Percentiles rank a stretch among this genome's conserved stretches.
Evolutionary conservation across 2,113 vertebrate species (phyloP).

Genomic region (Chinchilla lanigera): DNA sequence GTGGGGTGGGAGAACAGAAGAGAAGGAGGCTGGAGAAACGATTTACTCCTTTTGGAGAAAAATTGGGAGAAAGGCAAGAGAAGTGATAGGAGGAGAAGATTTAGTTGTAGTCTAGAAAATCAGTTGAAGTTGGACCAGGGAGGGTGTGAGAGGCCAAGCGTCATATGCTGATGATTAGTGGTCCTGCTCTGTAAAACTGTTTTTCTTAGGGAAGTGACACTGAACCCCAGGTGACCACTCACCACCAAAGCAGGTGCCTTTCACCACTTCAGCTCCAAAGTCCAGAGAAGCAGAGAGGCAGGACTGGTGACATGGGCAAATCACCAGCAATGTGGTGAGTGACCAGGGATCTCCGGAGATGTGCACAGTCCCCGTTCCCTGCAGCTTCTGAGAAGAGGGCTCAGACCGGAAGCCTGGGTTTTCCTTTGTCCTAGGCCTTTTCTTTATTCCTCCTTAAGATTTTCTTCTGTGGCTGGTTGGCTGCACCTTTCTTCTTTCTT

Average conservation of each 20-base stretch:
- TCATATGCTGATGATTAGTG: background rate
- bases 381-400: background rate
- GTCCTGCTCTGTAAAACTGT: background rate
- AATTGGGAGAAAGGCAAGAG: constrained; percentile 5
- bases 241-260: background rate
- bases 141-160: background rate
- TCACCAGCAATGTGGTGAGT: constrained; percentile 69
- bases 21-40: background rate
- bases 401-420: background rate
- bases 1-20: background rate
- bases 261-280: constrained; percentile 75
- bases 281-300: constrained; percentile 59
- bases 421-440: background rate
- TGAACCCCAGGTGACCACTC: constrained; percentile 8
- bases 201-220: constrained; percentile 46
- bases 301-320: constrained; percentile 22
- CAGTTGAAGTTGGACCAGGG: background rate
- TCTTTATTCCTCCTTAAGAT: background rate
- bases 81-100: constrained; percentile 46
- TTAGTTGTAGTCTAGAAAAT: background rate
- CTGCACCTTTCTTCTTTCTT: background rate
- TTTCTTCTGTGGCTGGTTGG: background rate
- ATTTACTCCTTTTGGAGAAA: background rate
- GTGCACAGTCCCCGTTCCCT: too few relatives aligned
- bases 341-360: background rate